Percentiles rank a stretch among this genome's conserved stretches.
These are phyloP conservation scores for Apogon talboti DNA, from an alignment of 2,797 vertebrate species.

Conservation along the genomic window DNA sequence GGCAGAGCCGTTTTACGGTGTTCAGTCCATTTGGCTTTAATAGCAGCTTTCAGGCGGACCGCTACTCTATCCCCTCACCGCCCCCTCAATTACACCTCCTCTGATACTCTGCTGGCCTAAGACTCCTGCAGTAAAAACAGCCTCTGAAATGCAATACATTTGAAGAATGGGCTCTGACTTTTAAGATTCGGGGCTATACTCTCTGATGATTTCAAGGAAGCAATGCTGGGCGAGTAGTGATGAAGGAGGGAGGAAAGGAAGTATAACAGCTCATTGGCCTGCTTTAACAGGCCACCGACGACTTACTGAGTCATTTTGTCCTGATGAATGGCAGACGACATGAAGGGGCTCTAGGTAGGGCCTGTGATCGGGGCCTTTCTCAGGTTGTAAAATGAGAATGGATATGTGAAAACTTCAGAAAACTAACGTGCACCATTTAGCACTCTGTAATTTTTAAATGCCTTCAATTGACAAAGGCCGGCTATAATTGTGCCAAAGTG, in stretches of 20 bases:
- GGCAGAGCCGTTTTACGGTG: slow-evolving; percentile 81
- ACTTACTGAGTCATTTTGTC: slow-evolving; percentile 55
- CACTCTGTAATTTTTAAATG: slow-evolving; percentile 22
- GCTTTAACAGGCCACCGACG: slow-evolving; percentile 68
- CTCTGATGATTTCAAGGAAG: slow-evolving; percentile 60
- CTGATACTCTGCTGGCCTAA: slow-evolving; percentile 81
- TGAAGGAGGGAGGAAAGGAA: slow-evolving; percentile 50
- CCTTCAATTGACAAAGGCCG: slow-evolving; percentile 12
- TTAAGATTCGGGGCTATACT: slow-evolving; percentile 67
- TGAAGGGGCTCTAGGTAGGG: slow-evolving; percentile 44
- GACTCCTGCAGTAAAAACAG: slow-evolving; percentile 70
- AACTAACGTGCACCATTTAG: slow-evolving; percentile 16
- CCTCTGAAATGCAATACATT: slow-evolving; percentile 82
- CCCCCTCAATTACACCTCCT: slow-evolving; percentile 85
- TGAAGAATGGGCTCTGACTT: slow-evolving; percentile 76
- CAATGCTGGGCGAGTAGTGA: slow-evolving; percentile 48
- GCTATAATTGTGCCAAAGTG: slow-evolving; percentile 12
- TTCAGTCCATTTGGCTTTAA: slow-evolving; percentile 84
- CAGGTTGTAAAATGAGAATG: slow-evolving; percentile 33
- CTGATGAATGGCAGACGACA: slow-evolving; percentile 56
- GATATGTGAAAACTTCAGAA: slow-evolving; percentile 15
- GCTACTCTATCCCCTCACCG: slow-evolving; percentile 81
- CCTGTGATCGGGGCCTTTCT: slow-evolving; percentile 48
- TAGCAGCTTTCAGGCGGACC: slow-evolving; percentile 82
- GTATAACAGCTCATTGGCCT: slow-evolving; percentile 55